Evolutionary conservation across 2,797 vertebrate genomes (phyloP).

Genomic region (Holocentrus rufus): DNA sequence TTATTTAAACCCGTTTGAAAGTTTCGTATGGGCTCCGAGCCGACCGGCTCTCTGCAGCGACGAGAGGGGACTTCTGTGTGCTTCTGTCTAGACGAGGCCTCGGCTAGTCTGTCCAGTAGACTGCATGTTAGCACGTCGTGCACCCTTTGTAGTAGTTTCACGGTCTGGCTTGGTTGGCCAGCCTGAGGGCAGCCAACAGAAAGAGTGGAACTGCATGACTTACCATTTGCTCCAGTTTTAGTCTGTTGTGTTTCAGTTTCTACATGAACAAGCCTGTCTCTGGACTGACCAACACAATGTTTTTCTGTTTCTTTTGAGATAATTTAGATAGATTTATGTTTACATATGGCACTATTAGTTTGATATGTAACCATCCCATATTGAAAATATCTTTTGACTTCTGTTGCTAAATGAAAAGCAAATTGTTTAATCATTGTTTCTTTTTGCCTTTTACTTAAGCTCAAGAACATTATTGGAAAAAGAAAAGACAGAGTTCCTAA

Average conservation of each 20-base stretch:
- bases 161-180: conserved; percentile 38
- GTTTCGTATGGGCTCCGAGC: conserved; percentile 4
- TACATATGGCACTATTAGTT: background rate
- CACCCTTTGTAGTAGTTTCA: conserved; percentile 36
- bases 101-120: conserved; percentile 2
- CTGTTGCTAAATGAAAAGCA: background rate
- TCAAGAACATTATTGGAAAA: conserved; percentile 93
- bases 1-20: conserved; percentile 17
- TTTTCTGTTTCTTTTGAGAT: conserved; percentile 23
- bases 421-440: background rate
- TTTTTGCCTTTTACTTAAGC: conserved; percentile 76
- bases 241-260: conserved; percentile 7
- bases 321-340: conserved; percentile 58
- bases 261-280: background rate
- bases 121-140: conserved; percentile 63
- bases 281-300: background rate
- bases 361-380: background rate
- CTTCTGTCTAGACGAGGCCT: conserved; percentile 22
- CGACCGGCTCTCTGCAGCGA: conserved; percentile 14
- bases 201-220: conserved; percentile 47
- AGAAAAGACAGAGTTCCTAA: conserved; percentile 79
- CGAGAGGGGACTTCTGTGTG: conserved; percentile 12
- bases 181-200: background rate
- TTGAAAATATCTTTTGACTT: background rate
- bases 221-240: conserved; percentile 20